phyloP scores from a whole-genome alignment of 2,113 vertebrate genomes.

The Mirounga angustirostris region DNA sequence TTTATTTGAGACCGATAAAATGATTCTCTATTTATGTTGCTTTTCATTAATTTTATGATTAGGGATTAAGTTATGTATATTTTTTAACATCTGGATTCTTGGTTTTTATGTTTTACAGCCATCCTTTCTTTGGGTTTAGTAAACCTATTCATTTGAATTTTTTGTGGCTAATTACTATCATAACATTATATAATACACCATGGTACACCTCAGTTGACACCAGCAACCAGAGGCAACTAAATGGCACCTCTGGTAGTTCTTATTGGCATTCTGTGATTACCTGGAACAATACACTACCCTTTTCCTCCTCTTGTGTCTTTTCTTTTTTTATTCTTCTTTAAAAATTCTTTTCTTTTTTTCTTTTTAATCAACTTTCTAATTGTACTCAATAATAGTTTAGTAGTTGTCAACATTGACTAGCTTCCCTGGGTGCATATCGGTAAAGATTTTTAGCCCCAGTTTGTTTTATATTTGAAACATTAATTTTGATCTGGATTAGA shows the following conservation, averaged over 20 bases:
- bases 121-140: background rate
- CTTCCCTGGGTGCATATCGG: background rate
- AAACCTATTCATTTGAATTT: background rate
- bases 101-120: background rate
- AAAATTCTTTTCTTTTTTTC: background rate
- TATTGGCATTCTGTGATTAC: background rate
- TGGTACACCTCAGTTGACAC: background rate
- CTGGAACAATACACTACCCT: background rate
- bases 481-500: background rate
- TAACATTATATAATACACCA: background rate
- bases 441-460: background rate
- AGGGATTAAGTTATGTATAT: slow-evolving; percentile 45
- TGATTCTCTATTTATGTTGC: background rate
- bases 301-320: background rate
- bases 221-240: background rate
- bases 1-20: slow-evolving; percentile 40
- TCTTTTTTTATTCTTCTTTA: background rate
- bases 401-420: background rate
- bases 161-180: background rate
- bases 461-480: slow-evolving; percentile 7
- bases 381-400: background rate
- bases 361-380: background rate
- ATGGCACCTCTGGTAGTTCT: background rate
- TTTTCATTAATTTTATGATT: slow-evolving; percentile 33
- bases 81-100: slow-evolving; percentile 38